A percentile compares a stretch with the other conserved stretches of the same genome.
phyloP scores from a whole-genome alignment of 2,888 invertebrate genomes.

The Sinhomidia bicolor region DNA sequence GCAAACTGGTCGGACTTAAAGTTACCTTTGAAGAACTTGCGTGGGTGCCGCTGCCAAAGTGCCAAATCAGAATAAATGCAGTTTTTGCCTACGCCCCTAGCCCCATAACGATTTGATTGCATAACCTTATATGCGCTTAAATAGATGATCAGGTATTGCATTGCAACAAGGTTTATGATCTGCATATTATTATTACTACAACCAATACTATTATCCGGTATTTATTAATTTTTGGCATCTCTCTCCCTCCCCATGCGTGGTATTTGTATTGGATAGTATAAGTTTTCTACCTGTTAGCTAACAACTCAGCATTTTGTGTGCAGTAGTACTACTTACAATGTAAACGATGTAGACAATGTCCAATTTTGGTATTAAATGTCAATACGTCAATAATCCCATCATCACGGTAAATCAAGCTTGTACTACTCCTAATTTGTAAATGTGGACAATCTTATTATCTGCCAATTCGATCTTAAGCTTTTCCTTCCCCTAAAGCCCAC shows the following conservation, averaged over 20 bases:
- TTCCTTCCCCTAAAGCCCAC: no score
- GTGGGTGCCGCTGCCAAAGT: conserved; percentile 43
- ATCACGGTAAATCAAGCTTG: conserved; percentile 1
- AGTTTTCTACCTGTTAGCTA: no score
- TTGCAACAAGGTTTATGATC: not conserved
- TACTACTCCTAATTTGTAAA: conserved; percentile 13
- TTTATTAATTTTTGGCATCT: not conserved
- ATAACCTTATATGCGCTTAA: conserved; percentile 34
- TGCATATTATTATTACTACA: not conserved
- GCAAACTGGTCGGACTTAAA: not conserved
- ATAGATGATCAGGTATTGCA: not conserved
- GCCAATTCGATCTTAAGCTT: not conserved
- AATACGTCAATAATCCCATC: not conserved
- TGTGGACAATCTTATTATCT: not conserved
- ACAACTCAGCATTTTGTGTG: no score
- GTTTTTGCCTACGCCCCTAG: conserved; percentile 38
- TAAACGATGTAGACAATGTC: no score
- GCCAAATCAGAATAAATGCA: conserved; percentile 18
- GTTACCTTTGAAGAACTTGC: not conserved
- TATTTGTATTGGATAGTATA: no score
- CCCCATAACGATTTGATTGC: not conserved
- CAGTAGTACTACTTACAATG: no score
- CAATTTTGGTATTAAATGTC: not conserved
- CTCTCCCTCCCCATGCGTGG: no score
- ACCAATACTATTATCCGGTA: not conserved